A percentile compares a stretch with the other conserved stretches of the same genome.
These are phyloP conservation scores for Semnornis frantzii DNA, from an alignment of 2,113 vertebrate genomes.

Conservation along the genomic window DNA sequence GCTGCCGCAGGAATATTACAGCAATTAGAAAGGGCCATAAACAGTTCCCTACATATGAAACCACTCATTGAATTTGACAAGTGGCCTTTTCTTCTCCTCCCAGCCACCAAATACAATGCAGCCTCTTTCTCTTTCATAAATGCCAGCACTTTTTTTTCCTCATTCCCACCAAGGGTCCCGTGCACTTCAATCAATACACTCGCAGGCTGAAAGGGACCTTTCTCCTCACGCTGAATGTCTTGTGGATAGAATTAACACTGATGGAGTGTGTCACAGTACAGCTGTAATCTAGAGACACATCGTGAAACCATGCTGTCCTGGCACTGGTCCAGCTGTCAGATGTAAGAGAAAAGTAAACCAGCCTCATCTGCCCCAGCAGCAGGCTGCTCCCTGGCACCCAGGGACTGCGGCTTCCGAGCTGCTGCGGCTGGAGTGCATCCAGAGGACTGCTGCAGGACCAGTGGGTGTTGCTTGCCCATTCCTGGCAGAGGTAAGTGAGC, in stretches of 20 bases:
- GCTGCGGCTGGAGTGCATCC: fast-evolving
- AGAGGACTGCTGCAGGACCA: neutral
- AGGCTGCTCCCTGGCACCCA: neutral
- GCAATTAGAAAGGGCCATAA: conserved; percentile 66
- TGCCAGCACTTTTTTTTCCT: neutral
- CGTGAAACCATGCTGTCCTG: neutral
- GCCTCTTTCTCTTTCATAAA: conserved; percentile 27
- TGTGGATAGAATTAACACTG: neutral
- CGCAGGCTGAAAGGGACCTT: neutral
- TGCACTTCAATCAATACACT: neutral
- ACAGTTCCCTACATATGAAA: conserved; percentile 36
- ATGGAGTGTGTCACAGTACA: conserved; percentile 24
- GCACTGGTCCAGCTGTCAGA: conserved; percentile 39
- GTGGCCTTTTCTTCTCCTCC: conserved; percentile 17
- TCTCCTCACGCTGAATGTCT: neutral
- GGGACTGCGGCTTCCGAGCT: neutral
- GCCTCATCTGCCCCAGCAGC: neutral
- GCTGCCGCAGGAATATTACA: conserved; percentile 47
- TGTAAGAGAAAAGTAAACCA: neutral
- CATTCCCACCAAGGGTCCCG: neutral
- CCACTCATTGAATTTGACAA: conserved; percentile 55
- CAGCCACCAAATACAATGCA: neutral
- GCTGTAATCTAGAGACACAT: neutral
- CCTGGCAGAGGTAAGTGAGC: neutral
- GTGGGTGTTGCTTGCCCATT: neutral